These are phyloP conservation scores for Erinaceus europaeus DNA, from an alignment of 2,113 vertebrate genomes.

Conservation along the genomic window DNA sequence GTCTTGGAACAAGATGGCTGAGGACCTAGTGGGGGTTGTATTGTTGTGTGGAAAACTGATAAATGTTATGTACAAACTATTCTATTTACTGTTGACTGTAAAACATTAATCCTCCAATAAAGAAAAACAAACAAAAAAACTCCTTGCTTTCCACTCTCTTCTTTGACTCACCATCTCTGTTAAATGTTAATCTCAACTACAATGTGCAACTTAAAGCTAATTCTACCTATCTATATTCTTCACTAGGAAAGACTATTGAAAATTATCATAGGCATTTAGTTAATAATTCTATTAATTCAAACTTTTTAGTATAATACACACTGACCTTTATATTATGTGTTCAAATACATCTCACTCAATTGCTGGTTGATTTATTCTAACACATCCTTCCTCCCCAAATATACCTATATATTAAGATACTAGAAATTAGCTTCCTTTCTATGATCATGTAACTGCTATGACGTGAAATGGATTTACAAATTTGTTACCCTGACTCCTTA, in stretches of 20 bases:
- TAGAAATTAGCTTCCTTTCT: neutral
- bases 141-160: too few relatives aligned
- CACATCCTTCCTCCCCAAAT: neutral
- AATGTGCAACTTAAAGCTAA: too few relatives aligned
- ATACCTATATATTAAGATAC: constrained; percentile 4
- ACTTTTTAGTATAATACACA: neutral
- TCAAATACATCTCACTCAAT: neutral
- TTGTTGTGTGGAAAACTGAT: too few relatives aligned
- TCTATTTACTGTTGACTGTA: too few relatives aligned
- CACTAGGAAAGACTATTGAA: constrained; percentile 4
- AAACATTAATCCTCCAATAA: too few relatives aligned
- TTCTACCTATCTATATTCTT: too few relatives aligned
- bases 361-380: constrained; percentile 33
- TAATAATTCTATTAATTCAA: neutral
- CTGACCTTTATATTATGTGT: neutral
- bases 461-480: neutral
- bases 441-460: neutral
- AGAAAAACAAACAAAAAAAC: too few relatives aligned
- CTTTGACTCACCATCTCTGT: too few relatives aligned
- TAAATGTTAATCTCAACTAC: too few relatives aligned
- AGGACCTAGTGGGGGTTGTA: too few relatives aligned
- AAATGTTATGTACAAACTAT: too few relatives aligned
- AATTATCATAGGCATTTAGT: constrained; percentile 26
- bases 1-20: too few relatives aligned
- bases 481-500: neutral